A percentile compares a stretch with the other conserved stretches of the same genome.
phyloP scores from a whole-genome alignment of 2,888 invertebrate genomes.

The Kuschelorhynchus macadamiae region DNA sequence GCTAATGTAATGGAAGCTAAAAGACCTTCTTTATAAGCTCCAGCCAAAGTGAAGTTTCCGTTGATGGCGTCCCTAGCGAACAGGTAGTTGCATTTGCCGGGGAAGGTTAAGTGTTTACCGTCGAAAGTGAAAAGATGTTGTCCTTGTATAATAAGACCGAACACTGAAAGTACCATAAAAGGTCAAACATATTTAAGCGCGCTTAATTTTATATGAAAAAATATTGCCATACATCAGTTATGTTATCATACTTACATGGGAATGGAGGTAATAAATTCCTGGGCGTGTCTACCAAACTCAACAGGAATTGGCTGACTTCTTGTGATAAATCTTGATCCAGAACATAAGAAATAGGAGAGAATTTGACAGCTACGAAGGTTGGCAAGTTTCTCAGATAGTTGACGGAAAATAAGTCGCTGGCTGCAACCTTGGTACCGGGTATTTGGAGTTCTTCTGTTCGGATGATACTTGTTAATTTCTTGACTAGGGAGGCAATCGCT shows the following conservation, averaged over 20 bases:
- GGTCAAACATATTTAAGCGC: too few species aligned
- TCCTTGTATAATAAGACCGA: slow-evolving; percentile 82
- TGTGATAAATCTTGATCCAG: slow-evolving; percentile 70
- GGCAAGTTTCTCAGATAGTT: slow-evolving; percentile 70
- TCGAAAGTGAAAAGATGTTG: slow-evolving; percentile 93
- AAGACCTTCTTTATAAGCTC: slow-evolving; percentile 79
- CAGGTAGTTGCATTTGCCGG: slow-evolving; percentile 89
- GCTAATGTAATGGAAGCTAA: slow-evolving; percentile 79
- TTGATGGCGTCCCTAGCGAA: slow-evolving; percentile 87
- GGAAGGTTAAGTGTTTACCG: slow-evolving; percentile 83
- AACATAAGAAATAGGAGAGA: slow-evolving; percentile 75
- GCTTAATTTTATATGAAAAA: too few species aligned
- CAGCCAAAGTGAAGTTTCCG: slow-evolving; percentile 87
- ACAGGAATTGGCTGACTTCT: slow-evolving; percentile 71
- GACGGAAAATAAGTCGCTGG: slow-evolving; percentile 25
- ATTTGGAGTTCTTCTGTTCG: slow-evolving; percentile 37
- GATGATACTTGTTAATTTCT: slow-evolving; percentile 62
- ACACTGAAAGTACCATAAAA: slow-evolving; percentile 73
- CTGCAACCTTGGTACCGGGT: slow-evolving; percentile 28
- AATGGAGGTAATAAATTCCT: slow-evolving; percentile 77
- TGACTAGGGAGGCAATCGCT: slow-evolving; percentile 65
- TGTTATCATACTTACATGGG: slow-evolving; percentile 74
- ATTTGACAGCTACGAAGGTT: slow-evolving; percentile 72
- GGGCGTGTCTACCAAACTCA: slow-evolving; percentile 71
- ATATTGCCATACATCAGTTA: too few species aligned